Conservation (phyloP, 1,140 invertebrate genomes). For the Lordiphosa stackelbergi region DNA sequence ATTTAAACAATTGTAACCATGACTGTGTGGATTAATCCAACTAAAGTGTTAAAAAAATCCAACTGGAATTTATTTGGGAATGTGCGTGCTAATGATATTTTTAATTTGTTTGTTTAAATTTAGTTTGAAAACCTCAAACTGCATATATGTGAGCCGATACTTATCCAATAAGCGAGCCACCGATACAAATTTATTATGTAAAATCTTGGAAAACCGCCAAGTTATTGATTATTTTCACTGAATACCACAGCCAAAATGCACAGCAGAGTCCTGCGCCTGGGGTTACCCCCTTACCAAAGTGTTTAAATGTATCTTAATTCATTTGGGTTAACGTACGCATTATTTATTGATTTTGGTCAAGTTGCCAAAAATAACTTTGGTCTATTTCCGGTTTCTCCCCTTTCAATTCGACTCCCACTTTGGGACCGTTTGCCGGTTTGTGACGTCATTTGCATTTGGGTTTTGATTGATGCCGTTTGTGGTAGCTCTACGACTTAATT, state of each 20-base stretch:
- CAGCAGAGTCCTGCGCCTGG: background rate
- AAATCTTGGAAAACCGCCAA: conserved; percentile 13
- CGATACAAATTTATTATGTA: conserved; percentile 14
- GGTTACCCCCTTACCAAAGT: background rate
- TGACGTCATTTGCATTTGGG: conserved; percentile 12
- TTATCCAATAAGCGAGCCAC: no score
- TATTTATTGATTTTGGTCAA: conserved; percentile 53
- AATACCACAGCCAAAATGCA: conserved; percentile 54
- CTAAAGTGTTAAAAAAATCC: no score
- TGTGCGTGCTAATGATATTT: no score
- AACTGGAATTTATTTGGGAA: no score
- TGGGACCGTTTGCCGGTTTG: conserved; percentile 18
- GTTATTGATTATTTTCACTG: conserved; percentile 50
- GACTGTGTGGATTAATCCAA: no score
- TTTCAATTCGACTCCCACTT: background rate
- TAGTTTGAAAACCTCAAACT: no score
- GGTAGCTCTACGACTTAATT: conserved; percentile 57
- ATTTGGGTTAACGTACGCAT: conserved; percentile 67
- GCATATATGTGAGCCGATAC: no score
- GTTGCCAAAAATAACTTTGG: conserved; percentile 44
- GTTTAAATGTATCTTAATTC: conserved; percentile 4
- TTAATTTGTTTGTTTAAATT: no score
- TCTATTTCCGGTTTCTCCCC: conserved; percentile 51
- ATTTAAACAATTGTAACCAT: no score
- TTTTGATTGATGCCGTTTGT: conserved; percentile 30